Percentiles rank a stretch among this genome's conserved stretches.
Conservation (phyloP, 1,140 invertebrate genomes). For the Lucilia cuprina region DNA sequence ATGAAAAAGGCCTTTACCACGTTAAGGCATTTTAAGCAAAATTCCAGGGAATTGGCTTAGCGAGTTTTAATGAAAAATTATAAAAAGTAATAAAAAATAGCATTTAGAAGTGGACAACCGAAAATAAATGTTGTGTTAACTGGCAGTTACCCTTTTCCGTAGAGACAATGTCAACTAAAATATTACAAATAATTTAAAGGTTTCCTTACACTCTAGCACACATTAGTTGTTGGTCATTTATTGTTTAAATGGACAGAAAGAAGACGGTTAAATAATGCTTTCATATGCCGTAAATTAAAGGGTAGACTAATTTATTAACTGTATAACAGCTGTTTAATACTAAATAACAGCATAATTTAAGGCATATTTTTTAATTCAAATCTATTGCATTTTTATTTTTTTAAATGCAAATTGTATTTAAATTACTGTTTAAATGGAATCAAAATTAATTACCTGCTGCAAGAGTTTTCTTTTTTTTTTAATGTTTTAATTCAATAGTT, state of each 20-base stretch:
- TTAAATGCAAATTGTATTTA: not conserved
- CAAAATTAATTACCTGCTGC: too few species aligned
- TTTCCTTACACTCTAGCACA: not conserved
- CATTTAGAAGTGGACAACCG: not conserved
- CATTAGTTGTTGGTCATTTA: not conserved
- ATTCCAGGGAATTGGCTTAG: not conserved
- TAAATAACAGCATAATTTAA: not conserved
- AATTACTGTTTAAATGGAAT: too few species aligned
- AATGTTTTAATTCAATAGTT: too few species aligned
- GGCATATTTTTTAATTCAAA: not conserved
- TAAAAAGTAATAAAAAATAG: not conserved
- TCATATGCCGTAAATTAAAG: too few species aligned
- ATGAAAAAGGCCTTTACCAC: not conserved
- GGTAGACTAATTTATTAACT: too few species aligned
- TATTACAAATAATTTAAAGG: not conserved
- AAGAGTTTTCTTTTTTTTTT: too few species aligned
- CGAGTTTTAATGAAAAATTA: not conserved
- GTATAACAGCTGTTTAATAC: not conserved
- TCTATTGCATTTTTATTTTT: not conserved
- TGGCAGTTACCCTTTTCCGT: not conserved
- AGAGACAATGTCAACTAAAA: not conserved
- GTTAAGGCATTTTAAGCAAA: not conserved
- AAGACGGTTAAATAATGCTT: not conserved
- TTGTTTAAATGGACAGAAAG: not conserved
- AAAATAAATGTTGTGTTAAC: constrained; percentile 12